These are phyloP conservation scores for Crocidura indochinensis DNA, from an alignment of 2,797 vertebrate species.

Conservation along the genomic window DNA sequence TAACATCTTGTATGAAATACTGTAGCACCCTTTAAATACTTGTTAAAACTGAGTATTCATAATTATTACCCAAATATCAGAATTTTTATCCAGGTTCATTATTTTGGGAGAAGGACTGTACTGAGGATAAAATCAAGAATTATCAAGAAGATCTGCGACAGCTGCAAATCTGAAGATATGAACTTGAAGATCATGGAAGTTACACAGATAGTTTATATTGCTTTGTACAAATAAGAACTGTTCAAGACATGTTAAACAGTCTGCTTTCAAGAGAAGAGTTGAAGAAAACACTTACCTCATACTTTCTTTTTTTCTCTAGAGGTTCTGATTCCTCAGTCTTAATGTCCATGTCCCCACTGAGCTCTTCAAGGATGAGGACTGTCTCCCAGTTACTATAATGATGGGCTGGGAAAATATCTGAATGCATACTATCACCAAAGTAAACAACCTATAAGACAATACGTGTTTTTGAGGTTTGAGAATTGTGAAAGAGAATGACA, in stretches of 20 bases:
- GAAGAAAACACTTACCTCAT: slow-evolving; percentile 92
- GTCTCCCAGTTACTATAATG: slow-evolving; percentile 97
- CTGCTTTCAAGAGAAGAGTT: slow-evolving; percentile 61
- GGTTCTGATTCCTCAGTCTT: slow-evolving; percentile 92
- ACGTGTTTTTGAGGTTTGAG: slow-evolving; percentile 59
- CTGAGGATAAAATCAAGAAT: no score
- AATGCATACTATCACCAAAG: slow-evolving; percentile 98
- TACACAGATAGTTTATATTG: slow-evolving; percentile 27
- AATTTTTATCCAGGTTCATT: no score
- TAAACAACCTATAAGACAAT: slow-evolving; percentile 94
- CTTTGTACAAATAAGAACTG: slow-evolving; percentile 37
- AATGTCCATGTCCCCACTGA: slow-evolving; percentile 92
- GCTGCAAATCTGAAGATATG: rapidly evolving
- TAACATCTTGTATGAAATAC: no score
- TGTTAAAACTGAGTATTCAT: no score
- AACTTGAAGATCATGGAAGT: not conserved
- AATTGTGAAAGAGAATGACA: slow-evolving; percentile 44
- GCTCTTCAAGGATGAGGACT: slow-evolving; percentile 97
- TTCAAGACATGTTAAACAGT: not conserved
- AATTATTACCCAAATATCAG: no score
- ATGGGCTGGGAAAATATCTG: slow-evolving; percentile 96
- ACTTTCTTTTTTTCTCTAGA: slow-evolving; percentile 96
- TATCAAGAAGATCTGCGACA: not conserved
- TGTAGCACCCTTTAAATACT: no score
- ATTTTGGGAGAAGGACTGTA: no score